Percentiles rank a stretch among this genome's conserved stretches.
These are phyloP conservation scores for Sus scrofa DNA, from an alignment of 2,113 vertebrate genomes.

Conservation along the genomic window DNA sequence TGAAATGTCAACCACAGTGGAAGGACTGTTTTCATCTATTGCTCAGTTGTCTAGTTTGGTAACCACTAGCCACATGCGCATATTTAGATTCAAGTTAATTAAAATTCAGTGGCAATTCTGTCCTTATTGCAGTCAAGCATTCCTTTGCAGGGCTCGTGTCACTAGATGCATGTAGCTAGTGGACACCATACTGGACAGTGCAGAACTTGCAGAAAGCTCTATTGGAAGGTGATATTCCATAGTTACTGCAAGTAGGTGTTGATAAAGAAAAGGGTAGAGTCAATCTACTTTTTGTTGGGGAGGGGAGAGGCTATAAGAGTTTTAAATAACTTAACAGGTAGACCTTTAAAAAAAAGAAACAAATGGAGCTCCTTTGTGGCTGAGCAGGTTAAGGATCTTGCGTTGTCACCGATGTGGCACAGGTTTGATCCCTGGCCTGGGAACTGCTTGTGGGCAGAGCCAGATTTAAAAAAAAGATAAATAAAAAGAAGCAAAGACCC, in stretches of 20 bases:
- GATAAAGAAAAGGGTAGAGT: neutral
- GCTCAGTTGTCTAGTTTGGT: neutral
- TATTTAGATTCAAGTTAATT: neutral
- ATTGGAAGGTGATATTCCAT: rapidly evolving
- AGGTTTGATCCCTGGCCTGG: too few relatives aligned
- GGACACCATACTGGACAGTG: rapidly evolving
- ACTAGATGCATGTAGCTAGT: rapidly evolving
- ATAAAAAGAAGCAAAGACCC: neutral
- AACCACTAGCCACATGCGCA: neutral
- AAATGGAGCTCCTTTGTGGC: too few relatives aligned
- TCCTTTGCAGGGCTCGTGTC: rapidly evolving
- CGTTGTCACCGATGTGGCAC: too few relatives aligned
- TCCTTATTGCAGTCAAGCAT: rapidly evolving
- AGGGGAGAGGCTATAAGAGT: neutral
- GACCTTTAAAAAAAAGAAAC: neutral
- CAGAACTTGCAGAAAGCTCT: neutral
- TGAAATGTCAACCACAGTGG: rapidly evolving
- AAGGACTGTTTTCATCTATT: neutral
- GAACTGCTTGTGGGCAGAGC: too few relatives aligned
- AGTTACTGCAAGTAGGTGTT: neutral
- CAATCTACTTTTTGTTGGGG: neutral
- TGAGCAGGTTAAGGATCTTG: too few relatives aligned
- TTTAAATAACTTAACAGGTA: neutral
- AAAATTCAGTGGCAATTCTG: neutral
- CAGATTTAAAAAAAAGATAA: neutral